Percentiles rank a stretch among this genome's conserved stretches.
phyloP scores from a whole-genome alignment of 1,140 invertebrate genomes.

The Bombus ignitus region DNA sequence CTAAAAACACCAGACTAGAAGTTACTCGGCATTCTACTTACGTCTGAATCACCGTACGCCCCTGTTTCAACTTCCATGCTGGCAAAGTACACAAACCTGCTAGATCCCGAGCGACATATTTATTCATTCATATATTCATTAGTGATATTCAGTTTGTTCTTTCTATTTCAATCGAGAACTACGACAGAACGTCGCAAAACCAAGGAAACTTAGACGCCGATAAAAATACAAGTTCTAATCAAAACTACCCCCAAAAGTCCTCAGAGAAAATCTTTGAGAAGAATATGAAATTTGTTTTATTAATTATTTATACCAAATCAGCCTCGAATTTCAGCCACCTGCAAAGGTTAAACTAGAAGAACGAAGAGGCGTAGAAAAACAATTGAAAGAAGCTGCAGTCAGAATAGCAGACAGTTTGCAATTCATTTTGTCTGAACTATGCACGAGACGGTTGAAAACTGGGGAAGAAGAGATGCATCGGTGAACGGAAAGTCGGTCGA shows the following conservation, averaged over 20 bases:
- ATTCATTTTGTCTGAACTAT: constrained; percentile 41
- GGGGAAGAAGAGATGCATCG: constrained; percentile 28
- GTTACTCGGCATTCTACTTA: background rate
- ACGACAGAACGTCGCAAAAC: too few species aligned
- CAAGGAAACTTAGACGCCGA: background rate
- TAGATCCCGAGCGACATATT: constrained; percentile 33
- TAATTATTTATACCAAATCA: background rate
- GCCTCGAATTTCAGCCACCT: background rate
- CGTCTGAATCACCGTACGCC: background rate
- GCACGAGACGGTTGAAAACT: constrained; percentile 24
- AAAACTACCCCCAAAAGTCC: background rate
- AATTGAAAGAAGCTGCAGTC: background rate
- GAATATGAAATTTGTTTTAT: background rate
- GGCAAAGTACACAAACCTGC: constrained; percentile 12
- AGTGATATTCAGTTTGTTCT: constrained; percentile 31
- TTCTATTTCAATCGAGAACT: too few species aligned
- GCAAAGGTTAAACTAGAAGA: too few species aligned
- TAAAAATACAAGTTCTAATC: background rate
- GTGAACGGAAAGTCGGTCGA: constrained; percentile 41
- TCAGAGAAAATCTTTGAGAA: background rate
- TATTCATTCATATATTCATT: constrained; percentile 63
- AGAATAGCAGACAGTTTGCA: constrained; percentile 33
- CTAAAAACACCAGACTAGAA: background rate
- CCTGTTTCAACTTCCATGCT: background rate
- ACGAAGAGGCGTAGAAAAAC: background rate